phyloP scores from a whole-genome alignment of 2,888 invertebrate species.

The Quadroppia sp. region DNA sequence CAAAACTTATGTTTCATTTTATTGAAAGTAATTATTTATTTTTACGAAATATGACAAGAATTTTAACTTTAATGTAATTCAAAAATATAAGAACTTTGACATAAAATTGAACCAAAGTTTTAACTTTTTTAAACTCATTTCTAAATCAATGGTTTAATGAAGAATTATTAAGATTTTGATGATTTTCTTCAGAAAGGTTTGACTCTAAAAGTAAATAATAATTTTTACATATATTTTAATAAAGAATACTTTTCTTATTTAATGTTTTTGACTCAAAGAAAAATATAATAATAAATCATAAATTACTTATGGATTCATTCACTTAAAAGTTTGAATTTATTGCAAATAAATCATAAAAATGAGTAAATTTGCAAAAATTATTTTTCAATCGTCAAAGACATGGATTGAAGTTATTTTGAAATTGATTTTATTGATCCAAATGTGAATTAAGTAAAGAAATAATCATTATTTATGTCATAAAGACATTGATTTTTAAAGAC shows the following conservation, averaged over 20 bases:
- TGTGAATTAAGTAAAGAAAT: not conserved
- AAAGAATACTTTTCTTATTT: not conserved
- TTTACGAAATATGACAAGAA: no score
- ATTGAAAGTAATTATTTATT: no score
- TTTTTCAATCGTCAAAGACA: not conserved
- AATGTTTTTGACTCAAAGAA: not conserved
- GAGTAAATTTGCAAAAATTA: not conserved
- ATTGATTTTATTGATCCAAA: conserved; percentile 29
- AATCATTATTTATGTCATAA: not conserved
- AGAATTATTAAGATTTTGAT: not conserved
- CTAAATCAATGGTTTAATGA: no score
- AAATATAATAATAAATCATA: not conserved
- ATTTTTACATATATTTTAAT: not conserved
- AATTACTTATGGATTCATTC: not conserved
- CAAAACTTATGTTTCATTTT: not conserved
- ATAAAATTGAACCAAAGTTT: no score
- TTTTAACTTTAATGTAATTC: no score
- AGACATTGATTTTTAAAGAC: not conserved
- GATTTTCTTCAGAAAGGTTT: not conserved
- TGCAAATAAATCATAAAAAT: not conserved
- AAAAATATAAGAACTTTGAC: no score
- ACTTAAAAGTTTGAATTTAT: not conserved
- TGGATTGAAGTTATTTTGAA: not conserved
- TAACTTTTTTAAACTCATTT: no score
- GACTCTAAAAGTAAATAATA: not conserved